Conservation (phyloP, 2,888 invertebrate species). For the Sphinx pinastri region DNA sequence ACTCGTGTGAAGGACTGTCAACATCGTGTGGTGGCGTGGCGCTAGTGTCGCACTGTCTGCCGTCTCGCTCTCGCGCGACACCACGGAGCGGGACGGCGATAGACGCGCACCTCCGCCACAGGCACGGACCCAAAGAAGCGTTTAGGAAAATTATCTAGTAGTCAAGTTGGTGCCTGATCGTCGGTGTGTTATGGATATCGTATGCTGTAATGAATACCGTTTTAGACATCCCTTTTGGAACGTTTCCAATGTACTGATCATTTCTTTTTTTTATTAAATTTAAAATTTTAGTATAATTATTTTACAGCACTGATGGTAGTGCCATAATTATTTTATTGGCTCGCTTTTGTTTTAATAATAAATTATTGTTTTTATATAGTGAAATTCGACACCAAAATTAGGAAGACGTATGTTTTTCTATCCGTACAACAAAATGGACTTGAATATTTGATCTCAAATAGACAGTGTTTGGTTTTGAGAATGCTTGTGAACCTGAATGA, state of each 20-base stretch:
- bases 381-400: constrained; percentile 81
- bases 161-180: constrained; percentile 81
- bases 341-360: constrained; percentile 64
- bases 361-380: constrained; percentile 71
- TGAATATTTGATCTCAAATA: constrained; percentile 77
- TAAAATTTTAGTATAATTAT: constrained; percentile 71
- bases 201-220: constrained; percentile 53
- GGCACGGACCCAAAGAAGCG: constrained; percentile 63
- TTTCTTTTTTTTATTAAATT: constrained; percentile 69
- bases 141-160: constrained; percentile 73
- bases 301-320: constrained; percentile 78
- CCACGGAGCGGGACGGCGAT: constrained; percentile 19
- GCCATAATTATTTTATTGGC: constrained; percentile 79
- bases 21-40: neutral
- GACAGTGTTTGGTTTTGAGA: constrained; percentile 54
- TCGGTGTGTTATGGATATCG: constrained; percentile 58
- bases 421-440: constrained; percentile 68
- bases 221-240: constrained; percentile 65
- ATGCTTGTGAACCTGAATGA: constrained; percentile 38
- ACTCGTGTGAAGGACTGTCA: neutral
- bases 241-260: constrained; percentile 81
- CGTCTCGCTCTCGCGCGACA: constrained; percentile 28
- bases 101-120: constrained; percentile 34
- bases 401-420: constrained; percentile 69
- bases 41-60: neutral